Conservation (phyloP, 2,113 vertebrate species). For the Jacana jacana region DNA sequence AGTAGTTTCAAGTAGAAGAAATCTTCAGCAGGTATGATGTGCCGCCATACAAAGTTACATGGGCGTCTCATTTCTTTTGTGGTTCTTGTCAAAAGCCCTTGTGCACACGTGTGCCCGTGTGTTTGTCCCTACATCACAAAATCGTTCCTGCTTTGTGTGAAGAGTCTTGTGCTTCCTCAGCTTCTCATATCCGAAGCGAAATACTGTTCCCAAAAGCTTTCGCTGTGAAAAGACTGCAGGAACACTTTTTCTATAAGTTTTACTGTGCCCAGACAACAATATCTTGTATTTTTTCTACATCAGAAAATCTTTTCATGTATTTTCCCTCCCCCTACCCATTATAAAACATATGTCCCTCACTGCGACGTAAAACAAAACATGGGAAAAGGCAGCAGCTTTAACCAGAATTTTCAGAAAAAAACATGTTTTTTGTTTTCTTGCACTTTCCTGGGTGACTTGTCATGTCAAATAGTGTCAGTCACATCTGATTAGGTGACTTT, state of each 20-base stretch:
- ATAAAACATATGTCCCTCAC: background rate
- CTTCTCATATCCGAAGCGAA: background rate
- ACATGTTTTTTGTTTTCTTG: background rate
- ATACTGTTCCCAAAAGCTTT: background rate
- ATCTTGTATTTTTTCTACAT: background rate
- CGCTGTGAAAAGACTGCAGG: background rate
- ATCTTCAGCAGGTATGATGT: background rate
- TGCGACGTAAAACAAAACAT: background rate
- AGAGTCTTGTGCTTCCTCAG: background rate
- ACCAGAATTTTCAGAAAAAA: background rate
- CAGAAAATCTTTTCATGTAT: background rate
- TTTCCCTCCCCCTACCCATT: background rate
- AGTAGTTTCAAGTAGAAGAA: background rate
- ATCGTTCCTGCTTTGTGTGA: background rate
- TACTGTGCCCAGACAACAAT: background rate
- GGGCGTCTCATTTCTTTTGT: background rate
- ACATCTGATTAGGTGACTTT: constrained; percentile 14
- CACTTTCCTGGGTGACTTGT: constrained; percentile 38
- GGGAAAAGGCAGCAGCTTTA: background rate
- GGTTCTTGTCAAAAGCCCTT: background rate
- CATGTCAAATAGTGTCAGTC: constrained; percentile 26
- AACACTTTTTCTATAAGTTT: background rate
- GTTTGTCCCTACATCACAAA: background rate
- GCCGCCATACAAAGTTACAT: background rate
- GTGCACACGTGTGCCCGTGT: rapidly evolving